Evolutionary conservation across 2,113 vertebrate genomes (phyloP).

Genomic region (Polyodon spathula): DNA sequence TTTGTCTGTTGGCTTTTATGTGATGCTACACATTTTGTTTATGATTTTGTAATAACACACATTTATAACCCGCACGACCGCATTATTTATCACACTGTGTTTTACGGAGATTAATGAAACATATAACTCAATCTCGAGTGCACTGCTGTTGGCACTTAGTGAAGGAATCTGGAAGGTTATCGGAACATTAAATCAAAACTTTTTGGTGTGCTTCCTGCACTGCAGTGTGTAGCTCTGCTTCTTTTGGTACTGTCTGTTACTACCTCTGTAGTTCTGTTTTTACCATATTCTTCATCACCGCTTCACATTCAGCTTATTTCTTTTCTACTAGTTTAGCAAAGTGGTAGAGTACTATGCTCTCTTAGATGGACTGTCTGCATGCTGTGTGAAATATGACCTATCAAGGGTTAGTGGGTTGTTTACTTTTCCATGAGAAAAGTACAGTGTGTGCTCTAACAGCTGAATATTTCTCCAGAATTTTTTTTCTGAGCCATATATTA

Average conservation of each 20-base stretch:
- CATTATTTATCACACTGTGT: constrained; percentile 50
- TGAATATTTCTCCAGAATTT: no score
- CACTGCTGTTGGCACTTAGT: constrained; percentile 40
- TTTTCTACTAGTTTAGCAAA: no score
- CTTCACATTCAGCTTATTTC: no score
- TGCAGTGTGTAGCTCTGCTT: constrained; percentile 36
- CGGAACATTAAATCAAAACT: constrained; percentile 50
- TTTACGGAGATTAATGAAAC: constrained; percentile 52
- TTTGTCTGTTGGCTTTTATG: constrained; percentile 20
- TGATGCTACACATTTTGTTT: constrained; percentile 45
- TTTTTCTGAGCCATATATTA: no score
- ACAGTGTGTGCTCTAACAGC: no score
- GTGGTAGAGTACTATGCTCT: no score
- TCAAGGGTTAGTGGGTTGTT: no score
- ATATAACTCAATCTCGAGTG: constrained; percentile 41
- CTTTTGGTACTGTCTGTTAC: constrained; percentile 15
- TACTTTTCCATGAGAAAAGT: no score
- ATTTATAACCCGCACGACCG: constrained; percentile 42
- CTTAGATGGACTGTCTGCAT: no score
- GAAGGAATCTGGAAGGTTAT: constrained; percentile 58
- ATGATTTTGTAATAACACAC: constrained; percentile 50
- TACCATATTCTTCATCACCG: no score
- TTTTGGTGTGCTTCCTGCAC: constrained; percentile 41
- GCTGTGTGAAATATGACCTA: no score
- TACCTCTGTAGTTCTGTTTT: not conserved